Evolutionary conservation across 2,888 invertebrate species (phyloP), one percentile per base, ranked within the genome.

Genomic region (Dynastes tityus): DNA sequence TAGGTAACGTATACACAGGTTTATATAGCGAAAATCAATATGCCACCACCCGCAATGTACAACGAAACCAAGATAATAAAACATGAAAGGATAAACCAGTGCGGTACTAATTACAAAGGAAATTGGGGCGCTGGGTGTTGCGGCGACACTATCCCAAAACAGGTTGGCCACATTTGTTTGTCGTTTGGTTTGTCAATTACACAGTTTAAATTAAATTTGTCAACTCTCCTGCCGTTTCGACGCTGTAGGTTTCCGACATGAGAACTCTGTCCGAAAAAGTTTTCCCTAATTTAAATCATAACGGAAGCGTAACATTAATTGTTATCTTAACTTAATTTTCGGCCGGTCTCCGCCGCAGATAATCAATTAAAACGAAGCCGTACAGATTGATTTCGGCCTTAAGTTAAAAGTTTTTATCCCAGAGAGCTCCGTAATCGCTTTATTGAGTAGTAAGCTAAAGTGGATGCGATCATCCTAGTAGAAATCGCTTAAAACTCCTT

Each of bases 121-220:
- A 71, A 70, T 64, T 58, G 71, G 78, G 78, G 45, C 53, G 61
- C 61, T 55, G 78, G 58, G 74, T 70, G 70, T 70, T 70, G 77
- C 45, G 77, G 75, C 68, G 27, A 68, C 65, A 68, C 75, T 45
- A 63, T 55, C 64, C 49, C 64, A 75, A 75, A 78, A 78, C 78
- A 78, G 78, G 70, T 75, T 78, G 78, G 67, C 78, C 78, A 78
- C 78, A 67, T 74, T 75, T 75, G 74, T 78, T 78, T 78, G 75
- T 70, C 67, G 78, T 74, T 78, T 78, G 78, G 78, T 78, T 78
- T 78, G 78, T 74, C 75, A 75, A 78, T 78, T 78, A 78, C 78
- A 70, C 68, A 78, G 64, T 71, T 64, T 53, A 73, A 78, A 78
- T 78, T 73, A 64, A 73, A 78, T 71, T 73, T 73, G 67, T 76